A percentile compares a stretch with the other conserved stretches of the same genome.
Evolutionary conservation across 1,140 invertebrate species (phyloP).

Genomic region (Zaprionus gabonicus): DNA sequence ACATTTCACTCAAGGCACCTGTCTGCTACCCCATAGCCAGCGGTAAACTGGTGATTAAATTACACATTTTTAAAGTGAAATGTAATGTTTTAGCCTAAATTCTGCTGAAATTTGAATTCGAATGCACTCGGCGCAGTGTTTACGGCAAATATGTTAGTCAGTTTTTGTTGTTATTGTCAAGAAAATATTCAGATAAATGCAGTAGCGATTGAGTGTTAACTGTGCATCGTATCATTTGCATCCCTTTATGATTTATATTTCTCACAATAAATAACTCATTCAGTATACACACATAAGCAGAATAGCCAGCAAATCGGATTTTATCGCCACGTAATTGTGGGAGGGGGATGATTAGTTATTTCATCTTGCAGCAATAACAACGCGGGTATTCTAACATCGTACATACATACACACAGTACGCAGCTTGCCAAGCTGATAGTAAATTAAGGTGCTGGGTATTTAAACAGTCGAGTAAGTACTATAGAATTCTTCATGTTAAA

Average conservation of each 20-base stretch:
- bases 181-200: not conserved
- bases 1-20: constrained; percentile 27
- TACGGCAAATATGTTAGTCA: not conserved
- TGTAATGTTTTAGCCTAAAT: not conserved
- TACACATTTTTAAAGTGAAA: not conserved
- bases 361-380: not conserved
- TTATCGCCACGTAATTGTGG: constrained; percentile 12
- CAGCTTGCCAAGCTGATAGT: not conserved
- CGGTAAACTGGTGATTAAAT: constrained; percentile 6
- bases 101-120: not conserved
- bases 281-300: not conserved
- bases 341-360: constrained; percentile 1
- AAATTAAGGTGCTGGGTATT: not conserved
- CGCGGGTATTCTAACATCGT: not conserved
- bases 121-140: not conserved
- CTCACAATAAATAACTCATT: not conserved
- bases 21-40: constrained; percentile 15
- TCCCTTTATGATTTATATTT: not conserved
- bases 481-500: constrained; percentile 18
- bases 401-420: not conserved
- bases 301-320: constrained; percentile 26
- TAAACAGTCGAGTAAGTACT: constrained; percentile 9
- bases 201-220: not conserved
- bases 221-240: not conserved
- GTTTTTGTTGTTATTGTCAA: not conserved